Conservation (phyloP, 2,888 invertebrate species). For the Sarcophaga subvicina region DNA sequence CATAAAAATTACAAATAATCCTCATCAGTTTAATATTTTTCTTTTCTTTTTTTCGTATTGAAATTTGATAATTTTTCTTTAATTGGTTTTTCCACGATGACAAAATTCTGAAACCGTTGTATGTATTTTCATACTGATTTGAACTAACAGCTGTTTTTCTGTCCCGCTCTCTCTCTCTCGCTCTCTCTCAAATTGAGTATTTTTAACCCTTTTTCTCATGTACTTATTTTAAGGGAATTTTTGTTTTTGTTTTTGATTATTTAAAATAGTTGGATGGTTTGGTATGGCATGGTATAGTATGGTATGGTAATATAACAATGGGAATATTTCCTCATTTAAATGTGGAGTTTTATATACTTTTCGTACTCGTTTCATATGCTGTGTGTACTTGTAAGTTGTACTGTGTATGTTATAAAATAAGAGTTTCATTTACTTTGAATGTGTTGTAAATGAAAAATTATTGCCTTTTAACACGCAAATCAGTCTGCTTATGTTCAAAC, state of each 20-base stretch:
- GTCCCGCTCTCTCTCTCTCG: neutral
- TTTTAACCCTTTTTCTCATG: conserved; percentile 19
- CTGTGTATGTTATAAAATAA: neutral
- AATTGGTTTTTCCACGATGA: neutral
- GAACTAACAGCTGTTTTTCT: conserved; percentile 31
- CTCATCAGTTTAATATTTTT: neutral
- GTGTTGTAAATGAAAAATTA: conserved; percentile 33
- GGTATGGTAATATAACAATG: too few relatives aligned
- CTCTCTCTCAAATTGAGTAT: neutral
- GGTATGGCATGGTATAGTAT: too few relatives aligned
- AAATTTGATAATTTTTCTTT: conserved; percentile 22
- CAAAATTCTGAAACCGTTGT: neutral
- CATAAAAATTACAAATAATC: conserved; percentile 18
- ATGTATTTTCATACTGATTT: neutral
- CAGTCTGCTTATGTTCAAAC: conserved; percentile 32
- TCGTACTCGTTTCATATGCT: too few relatives aligned
- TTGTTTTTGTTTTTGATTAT: too few relatives aligned
- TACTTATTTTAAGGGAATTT: too few relatives aligned
- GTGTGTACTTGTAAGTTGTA: neutral
- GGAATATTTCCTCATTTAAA: conserved; percentile 30
- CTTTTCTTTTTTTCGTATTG: conserved; percentile 3
- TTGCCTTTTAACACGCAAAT: conserved; percentile 56
- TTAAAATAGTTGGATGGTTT: too few relatives aligned
- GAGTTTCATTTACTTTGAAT: conserved; percentile 44
- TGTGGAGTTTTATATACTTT: neutral